A percentile compares a stretch with the other conserved stretches of the same genome.
These are phyloP conservation scores for Sebastes nivosus DNA, from an alignment of 2,797 vertebrate genomes.

Conservation along the genomic window DNA sequence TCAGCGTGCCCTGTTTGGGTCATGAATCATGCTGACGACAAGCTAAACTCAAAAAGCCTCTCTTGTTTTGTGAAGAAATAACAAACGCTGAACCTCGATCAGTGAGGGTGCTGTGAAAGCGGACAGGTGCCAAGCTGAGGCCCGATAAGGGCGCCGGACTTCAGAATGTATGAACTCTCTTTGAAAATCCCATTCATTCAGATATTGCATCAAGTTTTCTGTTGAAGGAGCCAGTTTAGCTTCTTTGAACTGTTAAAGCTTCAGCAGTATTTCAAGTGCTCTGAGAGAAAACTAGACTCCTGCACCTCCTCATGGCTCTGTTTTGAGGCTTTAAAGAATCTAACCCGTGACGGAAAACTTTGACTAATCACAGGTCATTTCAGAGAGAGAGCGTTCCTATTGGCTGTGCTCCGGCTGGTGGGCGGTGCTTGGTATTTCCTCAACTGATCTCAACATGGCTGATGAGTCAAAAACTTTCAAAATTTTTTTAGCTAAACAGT, in stretches of 20 bases:
- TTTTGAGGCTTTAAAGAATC: too few species aligned
- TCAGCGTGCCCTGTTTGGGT: conserved; percentile 18
- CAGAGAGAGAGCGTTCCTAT: too few species aligned
- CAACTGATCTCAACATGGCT: too few species aligned
- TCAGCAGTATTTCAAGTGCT: too few species aligned
- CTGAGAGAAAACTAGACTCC: too few species aligned
- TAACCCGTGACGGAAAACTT: too few species aligned
- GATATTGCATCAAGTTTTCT: conserved; percentile 1
- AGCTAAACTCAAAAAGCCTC: conserved; percentile 29
- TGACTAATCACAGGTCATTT: too few species aligned
- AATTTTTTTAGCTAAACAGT: too few species aligned
- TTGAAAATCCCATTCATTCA: conserved; percentile 4
- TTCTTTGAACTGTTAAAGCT: conserved; percentile 10
- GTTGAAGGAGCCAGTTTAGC: not conserved
- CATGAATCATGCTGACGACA: conserved; percentile 31
- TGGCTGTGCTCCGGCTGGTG: too few species aligned
- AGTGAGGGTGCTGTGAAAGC: conserved; percentile 27
- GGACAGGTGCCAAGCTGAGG: conserved; percentile 47
- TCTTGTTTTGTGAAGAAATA: conserved; percentile 48
- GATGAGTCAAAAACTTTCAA: too few species aligned
- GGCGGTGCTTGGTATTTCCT: too few species aligned
- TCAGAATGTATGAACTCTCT: not conserved
- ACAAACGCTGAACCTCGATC: conserved; percentile 52
- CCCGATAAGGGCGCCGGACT: conserved; percentile 8
- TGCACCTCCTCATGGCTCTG: too few species aligned